Base-by-base conservation (phyloP, 2,888 invertebrate species). In the Heliothis peltigera region DNA sequence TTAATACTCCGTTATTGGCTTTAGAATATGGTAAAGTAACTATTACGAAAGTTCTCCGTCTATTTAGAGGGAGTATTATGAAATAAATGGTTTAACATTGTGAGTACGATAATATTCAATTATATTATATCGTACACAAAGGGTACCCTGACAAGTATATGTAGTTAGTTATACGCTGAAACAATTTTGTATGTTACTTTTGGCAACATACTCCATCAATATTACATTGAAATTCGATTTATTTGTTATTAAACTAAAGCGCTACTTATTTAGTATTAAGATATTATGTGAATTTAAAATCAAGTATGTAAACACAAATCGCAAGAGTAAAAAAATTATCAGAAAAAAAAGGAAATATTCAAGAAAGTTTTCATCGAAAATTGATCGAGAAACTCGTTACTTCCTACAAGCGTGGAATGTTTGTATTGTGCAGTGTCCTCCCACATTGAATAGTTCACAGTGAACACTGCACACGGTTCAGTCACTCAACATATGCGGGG, bases 401-500 rank as follows among this genome's bases (percentile, higher is more conserved):
- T n/a, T 39, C 5, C 39, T n/a, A n/a, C n/a, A n/a, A 39, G 39
- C 39, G n/a, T 39, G 39, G 39, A 39, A 39, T 39, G 39, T 39
- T 39, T 39, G 39, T n/a, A 39, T 39, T 39, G 39, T 39, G 39
- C 39, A 39, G 39, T 39, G 3, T 4, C 43, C 17, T 48, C 1
- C 8, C n/a, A 39, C 22, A 25, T 60, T 28, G 18, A 53, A 55
- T 25, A 52, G 46, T 17, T 46, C 42, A 25, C 6, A 19, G 4
- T 15, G 17, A 32, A 3, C 18, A 17, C 55, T 15, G 17, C 32
- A 3, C 18, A 17, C 55, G 46, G 46, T 61, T 55, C 35, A 54
- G 57, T 10, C 18, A 57, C 75, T 58, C 47, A 75, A 60, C 22
- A 51, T 61, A 73, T 48, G 64, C 48, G 60, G 64, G 55, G 28